phyloP scores from a whole-genome alignment of 1,140 invertebrate genomes.

The Danaus melanippus region DNA sequence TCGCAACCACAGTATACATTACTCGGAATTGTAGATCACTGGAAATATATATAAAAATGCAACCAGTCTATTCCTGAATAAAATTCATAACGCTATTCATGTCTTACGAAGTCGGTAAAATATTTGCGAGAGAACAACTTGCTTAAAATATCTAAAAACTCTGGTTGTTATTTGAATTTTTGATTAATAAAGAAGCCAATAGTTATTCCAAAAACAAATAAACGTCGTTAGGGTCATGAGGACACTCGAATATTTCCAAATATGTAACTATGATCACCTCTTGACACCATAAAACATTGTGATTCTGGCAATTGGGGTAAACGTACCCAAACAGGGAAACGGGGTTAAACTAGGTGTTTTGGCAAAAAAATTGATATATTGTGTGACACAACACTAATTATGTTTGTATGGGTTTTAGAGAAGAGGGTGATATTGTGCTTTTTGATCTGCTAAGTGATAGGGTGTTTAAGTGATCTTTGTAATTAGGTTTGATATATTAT shows the following conservation, averaged over 20 bases:
- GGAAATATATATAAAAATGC: no score
- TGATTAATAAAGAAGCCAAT: no score
- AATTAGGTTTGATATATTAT: conserved; percentile 9
- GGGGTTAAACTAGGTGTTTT: conserved; percentile 61
- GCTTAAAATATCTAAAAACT: no score
- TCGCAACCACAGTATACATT: background rate
- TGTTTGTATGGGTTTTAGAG: conserved; percentile 53
- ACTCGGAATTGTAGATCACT: no score
- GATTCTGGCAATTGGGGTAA: conserved; percentile 44
- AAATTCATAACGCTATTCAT: no score
- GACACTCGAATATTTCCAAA: conserved; percentile 32
- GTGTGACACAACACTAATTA: conserved; percentile 59
- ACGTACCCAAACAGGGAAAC: conserved; percentile 40
- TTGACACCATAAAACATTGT: conserved; percentile 55
- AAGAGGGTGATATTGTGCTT: conserved; percentile 35
- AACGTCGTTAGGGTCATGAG: conserved; percentile 48
- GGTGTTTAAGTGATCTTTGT: conserved; percentile 22
- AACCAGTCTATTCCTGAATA: no score
- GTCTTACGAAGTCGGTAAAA: no score
- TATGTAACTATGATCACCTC: conserved; percentile 55
- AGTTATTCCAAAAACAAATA: conserved; percentile 16
- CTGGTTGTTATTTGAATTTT: no score
- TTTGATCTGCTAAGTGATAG: conserved; percentile 27
- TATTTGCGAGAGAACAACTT: no score
- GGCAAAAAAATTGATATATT: conserved; percentile 57